A percentile compares a stretch with the other conserved stretches of the same genome.
phyloP scores from a whole-genome alignment of 92 coral and sea anemone genomes.

The Porites rus region DNA sequence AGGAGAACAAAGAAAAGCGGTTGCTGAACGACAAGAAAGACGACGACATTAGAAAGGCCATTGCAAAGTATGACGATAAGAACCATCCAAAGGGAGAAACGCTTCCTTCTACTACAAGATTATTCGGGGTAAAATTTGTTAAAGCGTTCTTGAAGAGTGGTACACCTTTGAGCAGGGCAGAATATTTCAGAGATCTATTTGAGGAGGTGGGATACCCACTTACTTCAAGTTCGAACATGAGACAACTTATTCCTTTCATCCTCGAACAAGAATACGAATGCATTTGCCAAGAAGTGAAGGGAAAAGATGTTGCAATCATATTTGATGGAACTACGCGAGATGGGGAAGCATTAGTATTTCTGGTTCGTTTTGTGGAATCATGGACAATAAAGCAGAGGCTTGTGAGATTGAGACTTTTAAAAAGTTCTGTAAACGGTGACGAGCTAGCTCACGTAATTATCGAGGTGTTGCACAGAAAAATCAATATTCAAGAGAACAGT shows the following conservation, averaged over 20 bases:
- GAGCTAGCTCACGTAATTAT: too few species aligned
- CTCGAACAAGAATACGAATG: constrained; percentile 4
- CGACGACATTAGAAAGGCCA: too few species aligned
- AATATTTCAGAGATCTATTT: constrained; percentile 48
- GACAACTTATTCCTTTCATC: constrained; percentile 27
- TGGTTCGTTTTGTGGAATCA: constrained; percentile 43
- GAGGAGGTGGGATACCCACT: constrained; percentile 36
- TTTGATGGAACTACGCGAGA: constrained; percentile 52
- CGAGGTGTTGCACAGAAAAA: constrained; percentile 28
- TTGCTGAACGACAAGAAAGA: too few species aligned
- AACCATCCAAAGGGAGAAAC: too few species aligned
- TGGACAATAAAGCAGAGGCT: too few species aligned
- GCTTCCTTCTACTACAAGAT: too few species aligned
- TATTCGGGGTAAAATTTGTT: too few species aligned
- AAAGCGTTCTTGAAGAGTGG: background rate
- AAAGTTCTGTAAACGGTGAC: too few species aligned
- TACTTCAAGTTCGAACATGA: constrained; percentile 38
- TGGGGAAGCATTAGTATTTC: constrained; percentile 43
- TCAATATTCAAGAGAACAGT: constrained; percentile 30
- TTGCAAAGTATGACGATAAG: too few species aligned
- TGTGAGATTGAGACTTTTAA: too few species aligned
- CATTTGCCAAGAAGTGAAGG: constrained; percentile 10
- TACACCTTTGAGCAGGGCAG: constrained; percentile 38
- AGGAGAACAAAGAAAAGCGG: too few species aligned
- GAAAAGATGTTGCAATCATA: constrained; percentile 3